Conservation (phyloP, 2,888 invertebrate genomes). For the Dorcus hopei region DNA sequence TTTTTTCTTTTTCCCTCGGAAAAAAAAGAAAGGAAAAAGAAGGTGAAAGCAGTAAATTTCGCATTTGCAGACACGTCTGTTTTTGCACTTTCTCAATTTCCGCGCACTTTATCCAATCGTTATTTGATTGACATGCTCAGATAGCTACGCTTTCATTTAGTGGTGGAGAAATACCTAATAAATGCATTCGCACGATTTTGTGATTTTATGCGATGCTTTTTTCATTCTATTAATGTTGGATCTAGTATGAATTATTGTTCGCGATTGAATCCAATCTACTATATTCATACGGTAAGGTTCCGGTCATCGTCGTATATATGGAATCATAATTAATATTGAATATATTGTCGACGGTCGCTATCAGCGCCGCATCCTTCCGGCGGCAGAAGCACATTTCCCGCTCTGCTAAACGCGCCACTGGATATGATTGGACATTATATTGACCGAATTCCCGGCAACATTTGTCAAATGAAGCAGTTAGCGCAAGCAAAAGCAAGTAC, state of each 20-base stretch:
- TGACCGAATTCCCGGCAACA: conserved; percentile 11
- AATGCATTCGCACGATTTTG: too few relatives aligned
- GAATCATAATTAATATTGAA: conserved; percentile 33
- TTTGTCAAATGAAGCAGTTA: conserved; percentile 6
- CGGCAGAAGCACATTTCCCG: conserved; percentile 32
- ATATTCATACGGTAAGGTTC: conserved; percentile 28
- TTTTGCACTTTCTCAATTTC: neutral
- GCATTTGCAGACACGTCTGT: neutral
- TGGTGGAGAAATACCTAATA: neutral
- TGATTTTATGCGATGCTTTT: too few relatives aligned
- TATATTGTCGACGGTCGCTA: conserved; percentile 32
- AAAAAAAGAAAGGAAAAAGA: neutral
- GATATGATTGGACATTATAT: conserved; percentile 21
- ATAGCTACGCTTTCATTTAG: neutral
- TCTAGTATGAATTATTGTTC: too few relatives aligned
- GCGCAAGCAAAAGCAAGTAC: neutral
- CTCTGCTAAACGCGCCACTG: conserved; percentile 22
- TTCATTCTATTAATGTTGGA: too few relatives aligned
- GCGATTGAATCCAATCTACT: neutral
- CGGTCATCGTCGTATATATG: conserved; percentile 30
- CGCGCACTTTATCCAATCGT: conserved; percentile 3
- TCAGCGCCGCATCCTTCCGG: conserved; percentile 33
- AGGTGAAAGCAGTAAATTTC: neutral
- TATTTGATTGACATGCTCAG: neutral
- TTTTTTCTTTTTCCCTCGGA: neutral